Base-by-base conservation (phyloP, 2,797 vertebrate genomes). In the Notoglanidium macrostoma region DNA sequence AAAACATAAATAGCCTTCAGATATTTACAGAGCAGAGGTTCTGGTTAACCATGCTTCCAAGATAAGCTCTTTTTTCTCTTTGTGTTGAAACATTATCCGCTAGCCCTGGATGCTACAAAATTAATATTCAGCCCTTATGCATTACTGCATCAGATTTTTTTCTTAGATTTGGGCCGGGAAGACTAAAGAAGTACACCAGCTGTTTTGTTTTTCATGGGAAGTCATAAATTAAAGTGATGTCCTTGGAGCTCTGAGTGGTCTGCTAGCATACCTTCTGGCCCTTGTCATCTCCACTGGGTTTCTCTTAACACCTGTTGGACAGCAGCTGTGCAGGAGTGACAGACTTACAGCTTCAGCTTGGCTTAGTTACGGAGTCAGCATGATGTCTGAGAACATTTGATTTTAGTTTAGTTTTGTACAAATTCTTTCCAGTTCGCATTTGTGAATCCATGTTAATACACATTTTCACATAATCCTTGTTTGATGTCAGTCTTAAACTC, bases 141-240 rank as follows among this genome's bases (percentile, higher is more conserved):
- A 23, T 79, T 59, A 40, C 5, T 61, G 21, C 21, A 61, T 44
- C 55, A 26, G 35, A 80, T 15, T 44, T 61, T 46, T 74, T 14
- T 12, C 35, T 67, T 21, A 21, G 54, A 49, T 40, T 51, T 61
- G 21, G n/a, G 44, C 55, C 40, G 51, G 29, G 55, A 73, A 80
- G 35, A 9, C 83, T 73, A 40, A 59, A 51, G 32, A 61, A 89
- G 65, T 59, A 49, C 5, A 35, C 21, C 67, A 87, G 85, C 85
- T 90, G 88, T 85, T 87, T 88, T 86, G 77, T 85, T 59, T 88
- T 61, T 81, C 70, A 87, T 32, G 84, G 87, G 86, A 90, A 90
- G 81, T 73, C 77, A 86, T 91, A 90, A 90, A 89, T 91, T 86
- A 89, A 72, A 54, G 68, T 55, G 12, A 79, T 80, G 59, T 72